Conservation (phyloP, 2,888 invertebrate species). For the Drosophila mulleri region DNA sequence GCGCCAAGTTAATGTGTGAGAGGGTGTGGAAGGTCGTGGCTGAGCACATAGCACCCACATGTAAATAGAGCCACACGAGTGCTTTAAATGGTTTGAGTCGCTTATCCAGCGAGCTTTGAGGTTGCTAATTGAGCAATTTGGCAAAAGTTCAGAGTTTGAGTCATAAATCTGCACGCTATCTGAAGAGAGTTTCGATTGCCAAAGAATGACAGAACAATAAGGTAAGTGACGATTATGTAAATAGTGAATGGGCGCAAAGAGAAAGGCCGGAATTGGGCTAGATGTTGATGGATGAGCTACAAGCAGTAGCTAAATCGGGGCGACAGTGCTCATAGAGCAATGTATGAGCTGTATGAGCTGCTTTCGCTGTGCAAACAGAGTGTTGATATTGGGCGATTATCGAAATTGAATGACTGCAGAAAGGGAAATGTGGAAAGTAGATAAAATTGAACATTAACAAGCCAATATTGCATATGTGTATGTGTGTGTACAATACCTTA, state of each 20-base stretch:
- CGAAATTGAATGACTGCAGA: too few relatives aligned
- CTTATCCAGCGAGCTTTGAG: not conserved
- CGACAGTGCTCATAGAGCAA: not conserved
- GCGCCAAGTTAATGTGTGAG: conserved; percentile 19
- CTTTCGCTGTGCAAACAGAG: too few relatives aligned
- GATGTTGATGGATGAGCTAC: conserved; percentile 11
- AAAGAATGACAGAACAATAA: conserved; percentile 26
- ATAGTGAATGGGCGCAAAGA: conserved; percentile 23
- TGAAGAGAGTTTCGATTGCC: conserved; percentile 16
- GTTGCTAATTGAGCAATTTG: conserved; percentile 30
- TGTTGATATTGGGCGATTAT: not conserved
- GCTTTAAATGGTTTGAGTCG: conserved; percentile 5
- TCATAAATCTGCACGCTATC: conserved; percentile 47
- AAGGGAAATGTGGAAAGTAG: too few relatives aligned
- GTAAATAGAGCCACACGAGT: not conserved
- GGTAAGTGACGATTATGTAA: conserved; percentile 24
- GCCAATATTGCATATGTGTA: too few relatives aligned
- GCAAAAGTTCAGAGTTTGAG: conserved; percentile 1
- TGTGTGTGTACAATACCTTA: too few relatives aligned
- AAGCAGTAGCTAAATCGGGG: conserved; percentile 5
- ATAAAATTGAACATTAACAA: too few relatives aligned
- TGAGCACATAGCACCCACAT: conserved; percentile 8
- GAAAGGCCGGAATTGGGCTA: conserved; percentile 37
- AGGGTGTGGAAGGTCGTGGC: conserved; percentile 12
- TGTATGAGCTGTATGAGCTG: not conserved